These are phyloP conservation scores for Aleiodes alternator DNA, from an alignment of 2,888 invertebrate species.

Conservation along the genomic window DNA sequence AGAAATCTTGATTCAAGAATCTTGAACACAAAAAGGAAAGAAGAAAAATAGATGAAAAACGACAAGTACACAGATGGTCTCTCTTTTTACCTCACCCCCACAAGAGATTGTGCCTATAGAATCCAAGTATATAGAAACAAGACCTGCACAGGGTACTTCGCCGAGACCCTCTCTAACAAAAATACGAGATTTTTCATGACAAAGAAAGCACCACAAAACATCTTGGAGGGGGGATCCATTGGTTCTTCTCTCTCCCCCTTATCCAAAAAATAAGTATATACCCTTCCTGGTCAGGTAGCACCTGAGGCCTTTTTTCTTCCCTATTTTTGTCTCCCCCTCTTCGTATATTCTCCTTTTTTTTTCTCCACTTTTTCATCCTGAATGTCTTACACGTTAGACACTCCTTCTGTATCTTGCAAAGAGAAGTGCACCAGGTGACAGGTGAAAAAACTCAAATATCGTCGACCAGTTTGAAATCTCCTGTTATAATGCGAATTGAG, in stretches of 20 bases:
- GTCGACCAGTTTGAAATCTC: too few species aligned
- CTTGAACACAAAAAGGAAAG: background rate
- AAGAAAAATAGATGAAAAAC: conserved; percentile 21
- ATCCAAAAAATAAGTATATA: conserved; percentile 47
- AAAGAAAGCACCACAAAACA: conserved; percentile 63
- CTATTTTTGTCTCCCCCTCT: conserved; percentile 44
- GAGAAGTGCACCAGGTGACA: conserved; percentile 35
- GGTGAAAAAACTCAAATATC: conserved; percentile 24
- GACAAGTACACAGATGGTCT: conserved; percentile 10
- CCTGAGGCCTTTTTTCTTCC: conserved; percentile 61
- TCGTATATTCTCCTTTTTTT: conserved; percentile 5
- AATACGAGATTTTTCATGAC: conserved; percentile 68
- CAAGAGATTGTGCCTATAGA: background rate
- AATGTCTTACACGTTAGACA: conserved; percentile 47
- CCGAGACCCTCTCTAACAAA: conserved; percentile 49
- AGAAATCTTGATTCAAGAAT: background rate
- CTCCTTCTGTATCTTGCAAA: conserved; percentile 35
- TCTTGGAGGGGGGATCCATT: conserved; percentile 53
- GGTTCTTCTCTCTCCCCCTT: conserved; percentile 13
- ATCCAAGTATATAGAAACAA: conserved; percentile 18
- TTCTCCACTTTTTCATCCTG: background rate
- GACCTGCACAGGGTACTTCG: conserved; percentile 24
- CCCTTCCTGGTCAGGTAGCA: conserved; percentile 68
- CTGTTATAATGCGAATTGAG: too few species aligned
- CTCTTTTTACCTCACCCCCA: conserved; percentile 34